A percentile compares a stretch with the other conserved stretches of the same genome.
phyloP scores from a whole-genome alignment of 2,113 vertebrate species.

The Cynoglossus semilaevis region DNA sequence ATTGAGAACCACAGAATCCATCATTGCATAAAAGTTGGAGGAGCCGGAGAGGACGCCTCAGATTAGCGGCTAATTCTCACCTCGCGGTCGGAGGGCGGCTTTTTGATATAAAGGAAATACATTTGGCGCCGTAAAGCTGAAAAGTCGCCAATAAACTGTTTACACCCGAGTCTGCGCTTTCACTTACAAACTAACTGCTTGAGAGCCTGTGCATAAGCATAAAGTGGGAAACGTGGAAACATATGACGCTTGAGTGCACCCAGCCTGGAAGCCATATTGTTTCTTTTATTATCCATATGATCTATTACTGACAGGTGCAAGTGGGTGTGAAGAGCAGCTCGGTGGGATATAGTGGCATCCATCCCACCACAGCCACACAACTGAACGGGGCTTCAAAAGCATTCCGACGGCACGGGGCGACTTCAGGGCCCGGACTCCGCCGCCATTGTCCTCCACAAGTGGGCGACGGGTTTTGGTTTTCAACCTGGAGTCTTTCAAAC shows the following conservation, averaged over 20 bases:
- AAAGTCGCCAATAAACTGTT: conserved; percentile 11
- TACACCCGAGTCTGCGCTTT: not conserved
- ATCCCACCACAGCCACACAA: conserved; percentile 27
- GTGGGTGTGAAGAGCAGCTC: conserved; percentile 51
- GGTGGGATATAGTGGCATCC: conserved; percentile 35
- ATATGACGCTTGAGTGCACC: conserved; percentile 28
- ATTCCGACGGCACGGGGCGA: conserved; percentile 28
- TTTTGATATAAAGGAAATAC: conserved; percentile 5
- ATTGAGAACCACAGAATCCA: conserved; percentile 38
- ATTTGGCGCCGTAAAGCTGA: conserved; percentile 7
- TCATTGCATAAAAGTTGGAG: conserved; percentile 5
- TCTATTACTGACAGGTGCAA: conserved; percentile 66
- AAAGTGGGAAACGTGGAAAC: conserved; percentile 33
- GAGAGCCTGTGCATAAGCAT: conserved; percentile 31
- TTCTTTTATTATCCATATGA: conserved; percentile 62
- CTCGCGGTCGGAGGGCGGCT: conserved; percentile 2
- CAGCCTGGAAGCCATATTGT: conserved; percentile 40
- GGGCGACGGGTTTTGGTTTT: conserved; percentile 46
- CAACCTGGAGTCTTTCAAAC: conserved; percentile 13
- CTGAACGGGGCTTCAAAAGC: conserved; percentile 39
- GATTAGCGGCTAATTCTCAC: conserved; percentile 6
- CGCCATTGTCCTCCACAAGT: conserved; percentile 51
- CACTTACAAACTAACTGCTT: conserved; percentile 5
- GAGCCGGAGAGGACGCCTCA: not conserved
- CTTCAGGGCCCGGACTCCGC: conserved; percentile 25